These are phyloP conservation scores for Picathartes gymnocephalus DNA, from an alignment of 2,113 vertebrate species.

Conservation along the genomic window DNA sequence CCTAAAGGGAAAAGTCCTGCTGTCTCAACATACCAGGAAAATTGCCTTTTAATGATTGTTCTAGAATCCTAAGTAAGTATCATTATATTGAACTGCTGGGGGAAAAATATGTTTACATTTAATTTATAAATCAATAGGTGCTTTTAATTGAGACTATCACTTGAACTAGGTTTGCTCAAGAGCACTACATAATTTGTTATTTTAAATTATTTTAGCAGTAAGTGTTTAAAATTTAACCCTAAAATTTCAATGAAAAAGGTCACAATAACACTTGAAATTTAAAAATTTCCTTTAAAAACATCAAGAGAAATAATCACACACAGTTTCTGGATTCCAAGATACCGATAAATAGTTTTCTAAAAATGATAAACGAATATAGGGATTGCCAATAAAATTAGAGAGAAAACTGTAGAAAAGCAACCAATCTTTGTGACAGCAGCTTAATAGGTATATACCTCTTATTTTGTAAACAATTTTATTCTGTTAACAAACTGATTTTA, in stretches of 20 bases:
- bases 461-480: background rate
- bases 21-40: background rate
- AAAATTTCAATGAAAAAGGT: background rate
- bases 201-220: background rate
- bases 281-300: background rate
- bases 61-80: background rate
- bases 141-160: background rate
- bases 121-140: background rate
- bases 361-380: background rate
- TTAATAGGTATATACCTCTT: background rate
- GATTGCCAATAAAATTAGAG: background rate
- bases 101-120: slow-evolving; percentile 21
- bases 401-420: background rate
- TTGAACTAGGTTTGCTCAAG: background rate
- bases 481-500: background rate
- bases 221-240: background rate
- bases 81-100: background rate
- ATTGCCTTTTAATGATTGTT: slow-evolving; percentile 23
- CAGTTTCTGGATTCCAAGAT: background rate
- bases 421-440: background rate
- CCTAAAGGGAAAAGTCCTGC: background rate
- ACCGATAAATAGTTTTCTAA: background rate
- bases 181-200: background rate
- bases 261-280: background rate
- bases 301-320: background rate